Base-by-base conservation (phyloP, 2,888 invertebrate genomes). In the Hyles lineata region DNA sequence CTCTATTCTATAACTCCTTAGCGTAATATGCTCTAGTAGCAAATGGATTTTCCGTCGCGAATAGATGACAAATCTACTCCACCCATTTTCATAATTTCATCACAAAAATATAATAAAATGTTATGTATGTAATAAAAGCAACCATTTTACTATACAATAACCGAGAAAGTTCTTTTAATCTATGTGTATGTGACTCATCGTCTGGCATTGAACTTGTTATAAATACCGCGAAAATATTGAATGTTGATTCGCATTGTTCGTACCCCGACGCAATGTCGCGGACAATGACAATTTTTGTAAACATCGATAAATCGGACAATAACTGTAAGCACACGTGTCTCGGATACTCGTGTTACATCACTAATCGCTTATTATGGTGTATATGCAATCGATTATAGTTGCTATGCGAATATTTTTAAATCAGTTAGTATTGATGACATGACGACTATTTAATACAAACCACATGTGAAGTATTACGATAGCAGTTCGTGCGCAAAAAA, bases 161-260 rank as follows among this genome's bases (percentile, higher is more conserved):
- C 25, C 17, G 1, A 17, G 11, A 25, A 35, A 9, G 21, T 35
- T 63, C 35, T 21, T 21, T 43, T 63, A 9, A n/a, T 43, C 21
- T 35, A 21, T 63, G 21, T 21, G 35, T n/a, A 19, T 3, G 21
- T 63, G 21, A 35, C 19, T 43, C 63, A 63, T 21, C n/a, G n/a
- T n/a, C 43, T 63, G 63, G 21, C 63, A 63, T 63, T 63, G 63
- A 63, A 43, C 63, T 63, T n/a, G 6, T n/a, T 43, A 62, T n/a
- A 62, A 43, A 43, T 43, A 21, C 35, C 0, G 21, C n/a, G 15
- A 21, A 43, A 63, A 63, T 63, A 43, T 43, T 63, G 35, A 63
- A 35, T 63, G 63, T 63, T 32, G 35, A 25, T 61, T 61, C 25
- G 32, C 61, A 61, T 61, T 61, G 61, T 61, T 29, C 29, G 61